Base-by-base conservation (phyloP, 2,113 vertebrate species). In the Rhadina sibilatrix region DNA sequence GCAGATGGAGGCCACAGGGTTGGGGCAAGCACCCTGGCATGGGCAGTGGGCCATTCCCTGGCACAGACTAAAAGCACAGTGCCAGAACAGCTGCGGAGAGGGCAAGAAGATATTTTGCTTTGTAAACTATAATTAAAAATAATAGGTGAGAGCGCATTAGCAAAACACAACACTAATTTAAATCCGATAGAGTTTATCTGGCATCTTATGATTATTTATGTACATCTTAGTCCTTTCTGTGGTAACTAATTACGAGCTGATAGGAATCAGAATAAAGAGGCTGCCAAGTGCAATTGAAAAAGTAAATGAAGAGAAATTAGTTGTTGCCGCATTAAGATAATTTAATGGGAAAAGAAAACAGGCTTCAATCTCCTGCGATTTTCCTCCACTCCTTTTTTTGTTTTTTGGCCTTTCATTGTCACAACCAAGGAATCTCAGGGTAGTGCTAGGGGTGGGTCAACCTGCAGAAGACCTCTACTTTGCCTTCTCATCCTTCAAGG, bases 51-150 rank as follows among this genome's bases (percentile, higher is more conserved):
- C 66, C 33, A 40, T 70, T 80, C 25, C 33, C 21, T 80, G 89
- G 82, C 86, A 83, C 5, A 5, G 56, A 83, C 31, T 65, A 79
- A 81, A 87, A 95, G 33, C 7, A 11, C 27, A 14, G 84, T 63
- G 75, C 83, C 91, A 75, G 70, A 82, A 69, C 37, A 71, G 77
- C 88, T 83, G 75, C 68, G 83, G 78, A 91, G 94, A 95, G 59
- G 74, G 64, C 65, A 69, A 91, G 92, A 88, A 95, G 60, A 81
- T 95, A 68, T 85, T 94, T 87, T 90, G 91, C 90, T 96, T 95
- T 89, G 93, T 95, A 94, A 97, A 95, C 88, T 69, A 53, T 96
- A 97, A 98, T 97, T 97, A 97, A 96, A 97, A 97, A 95, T 92
- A 97, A 94, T 92, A 97, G 94, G 94, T 65, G 87, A 91, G 93